A percentile compares a stretch with the other conserved stretches of the same genome.
Evolutionary conservation across 2,797 vertebrate species (phyloP).

Genomic region (Pelodytes ibericus): DNA sequence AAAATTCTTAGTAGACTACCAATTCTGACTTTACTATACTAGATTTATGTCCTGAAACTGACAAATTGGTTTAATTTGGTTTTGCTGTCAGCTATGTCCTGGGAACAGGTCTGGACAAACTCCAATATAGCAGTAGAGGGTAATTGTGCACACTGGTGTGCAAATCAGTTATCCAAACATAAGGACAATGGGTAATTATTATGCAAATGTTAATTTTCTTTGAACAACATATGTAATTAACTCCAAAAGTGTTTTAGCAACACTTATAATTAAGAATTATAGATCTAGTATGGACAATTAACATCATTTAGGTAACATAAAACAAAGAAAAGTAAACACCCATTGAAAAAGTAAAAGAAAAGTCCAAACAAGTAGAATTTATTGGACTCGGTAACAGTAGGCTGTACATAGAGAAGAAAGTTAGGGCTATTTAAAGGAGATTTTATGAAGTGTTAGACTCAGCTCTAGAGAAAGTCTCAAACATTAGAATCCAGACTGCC

Average conservation of each 20-base stretch:
- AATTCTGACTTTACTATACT: no score
- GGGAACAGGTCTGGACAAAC: background rate
- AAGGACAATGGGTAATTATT: background rate
- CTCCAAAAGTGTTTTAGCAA: background rate
- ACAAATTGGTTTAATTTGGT: background rate
- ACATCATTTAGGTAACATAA: background rate
- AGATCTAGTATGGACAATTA: background rate
- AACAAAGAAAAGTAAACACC: background rate
- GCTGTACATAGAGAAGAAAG: background rate
- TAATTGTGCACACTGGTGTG: background rate
- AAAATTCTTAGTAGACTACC: no score
- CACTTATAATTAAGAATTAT: background rate
- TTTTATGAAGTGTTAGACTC: slow-evolving; percentile 32
- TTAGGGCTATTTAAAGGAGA: background rate
- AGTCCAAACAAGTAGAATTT: background rate
- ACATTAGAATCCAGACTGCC: background rate
- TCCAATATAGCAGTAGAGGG: background rate
- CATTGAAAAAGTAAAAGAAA: background rate
- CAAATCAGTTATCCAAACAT: background rate
- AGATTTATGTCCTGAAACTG: no score
- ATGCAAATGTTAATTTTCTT: background rate
- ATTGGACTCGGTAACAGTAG: background rate
- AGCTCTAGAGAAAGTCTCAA: slow-evolving; percentile 22
- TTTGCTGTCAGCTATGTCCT: background rate
- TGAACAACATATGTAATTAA: background rate